Conservation (phyloP, 2,113 vertebrate genomes). For the Ornithorhynchus anatinus region DNA sequence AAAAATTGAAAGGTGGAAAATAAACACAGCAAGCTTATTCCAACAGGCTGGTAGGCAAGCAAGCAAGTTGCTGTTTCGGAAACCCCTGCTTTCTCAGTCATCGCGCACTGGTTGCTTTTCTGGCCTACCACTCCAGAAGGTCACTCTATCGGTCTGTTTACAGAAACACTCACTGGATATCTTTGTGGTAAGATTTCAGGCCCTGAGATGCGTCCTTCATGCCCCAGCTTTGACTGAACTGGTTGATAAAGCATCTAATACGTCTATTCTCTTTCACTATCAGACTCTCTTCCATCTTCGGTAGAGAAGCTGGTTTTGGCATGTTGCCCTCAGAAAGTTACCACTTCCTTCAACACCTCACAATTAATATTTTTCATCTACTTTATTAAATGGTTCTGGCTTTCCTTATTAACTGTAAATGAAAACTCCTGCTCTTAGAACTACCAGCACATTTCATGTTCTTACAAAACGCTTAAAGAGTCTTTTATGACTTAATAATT, state of each 20-base stretch:
- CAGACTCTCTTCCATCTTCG: background rate
- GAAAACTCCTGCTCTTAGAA: background rate
- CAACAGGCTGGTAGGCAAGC: too few relatives aligned
- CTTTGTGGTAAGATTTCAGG: too few relatives aligned
- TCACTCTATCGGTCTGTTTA: too few relatives aligned
- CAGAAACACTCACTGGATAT: too few relatives aligned
- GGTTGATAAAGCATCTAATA: background rate
- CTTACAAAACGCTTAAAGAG: background rate
- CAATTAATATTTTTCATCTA: background rate
- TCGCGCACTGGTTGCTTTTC: too few relatives aligned
- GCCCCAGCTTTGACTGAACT: background rate
- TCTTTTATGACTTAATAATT: background rate
- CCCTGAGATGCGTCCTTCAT: too few relatives aligned
- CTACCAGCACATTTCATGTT: background rate
- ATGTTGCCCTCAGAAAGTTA: background rate
- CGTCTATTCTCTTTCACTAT: background rate
- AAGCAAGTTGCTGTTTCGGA: too few relatives aligned
- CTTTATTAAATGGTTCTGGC: background rate
- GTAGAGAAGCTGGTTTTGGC: background rate
- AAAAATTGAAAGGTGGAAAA: too few relatives aligned
- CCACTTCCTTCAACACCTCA: background rate
- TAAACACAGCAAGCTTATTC: too few relatives aligned
- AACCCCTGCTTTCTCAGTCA: too few relatives aligned
- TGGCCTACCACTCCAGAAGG: too few relatives aligned
- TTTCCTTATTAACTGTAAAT: background rate